Evolutionary conservation across 1,140 invertebrate species (phyloP), one percentile per base, ranked within the genome.

Genomic region (Sarcophaga bullata): DNA sequence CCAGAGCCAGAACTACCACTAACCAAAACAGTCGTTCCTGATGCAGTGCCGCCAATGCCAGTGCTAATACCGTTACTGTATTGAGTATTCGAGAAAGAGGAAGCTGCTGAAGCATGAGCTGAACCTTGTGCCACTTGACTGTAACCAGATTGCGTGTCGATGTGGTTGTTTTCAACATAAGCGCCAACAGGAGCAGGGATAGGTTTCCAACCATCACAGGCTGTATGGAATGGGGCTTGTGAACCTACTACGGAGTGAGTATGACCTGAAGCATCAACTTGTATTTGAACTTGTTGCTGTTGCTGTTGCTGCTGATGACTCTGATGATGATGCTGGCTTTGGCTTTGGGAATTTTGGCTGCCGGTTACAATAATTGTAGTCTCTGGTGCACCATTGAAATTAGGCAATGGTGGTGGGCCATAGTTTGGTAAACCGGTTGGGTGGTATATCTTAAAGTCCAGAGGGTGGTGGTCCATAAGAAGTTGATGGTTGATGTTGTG

Each of bases 161-260:
- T 86, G 68, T 86, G 85, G 46, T 88, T 88, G 62, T 87, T 84
- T 80, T 88, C 88, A 1, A 88, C 83, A 54, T 88, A 87, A 73
- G 85, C 82, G 0, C 87, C 87, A 11, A 92, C 86, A 25, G 92
- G 90, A 52, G 95, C 94, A 49, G 95, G 93, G 72, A 96, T 96
- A 15, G 95, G 95, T 86, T 95, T 95, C 95, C 95, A 96, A 49
- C 95, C 95, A 84, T 96, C 95, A 85, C 96, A 96, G 8, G 87
- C 88, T 1, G 88, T 89, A 81, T 89, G 88, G 84, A 89, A 89
- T 0, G 87, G 87, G 3, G 86, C 86, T 78, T 88, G 87, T 2
- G 86, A 88, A 6, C 87, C 86, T 17, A 84, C 86, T 0, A 89
- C 86, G 46, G 88, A 88, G 76, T 89, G 88, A 0, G 86, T 89